Percentiles rank a stretch among this genome's conserved stretches.
Conservation (phyloP, 2,113 vertebrate species). For the Quiscalus mexicanus region DNA sequence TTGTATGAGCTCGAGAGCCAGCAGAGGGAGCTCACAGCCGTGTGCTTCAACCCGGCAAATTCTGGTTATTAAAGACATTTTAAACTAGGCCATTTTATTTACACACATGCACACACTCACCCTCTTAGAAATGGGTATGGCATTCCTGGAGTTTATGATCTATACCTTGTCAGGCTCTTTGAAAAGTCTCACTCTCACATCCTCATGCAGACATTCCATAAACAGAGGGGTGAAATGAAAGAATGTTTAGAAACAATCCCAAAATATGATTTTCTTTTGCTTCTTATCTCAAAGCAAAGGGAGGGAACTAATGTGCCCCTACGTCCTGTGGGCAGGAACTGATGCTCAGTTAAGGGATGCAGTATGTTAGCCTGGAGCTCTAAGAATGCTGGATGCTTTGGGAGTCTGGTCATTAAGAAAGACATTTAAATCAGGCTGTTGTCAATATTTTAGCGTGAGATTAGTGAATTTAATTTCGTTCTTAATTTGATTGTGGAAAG, state of each 20-base stretch:
- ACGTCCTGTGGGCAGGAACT: neutral
- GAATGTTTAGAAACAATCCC: neutral
- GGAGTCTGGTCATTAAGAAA: neutral
- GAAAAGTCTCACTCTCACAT: neutral
- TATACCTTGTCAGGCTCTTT: neutral
- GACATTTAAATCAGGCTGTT: neutral
- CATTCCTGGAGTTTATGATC: neutral
- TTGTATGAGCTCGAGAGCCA: neutral
- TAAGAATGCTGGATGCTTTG: neutral
- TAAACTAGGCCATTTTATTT: slow-evolving; percentile 54
- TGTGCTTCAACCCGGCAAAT: neutral
- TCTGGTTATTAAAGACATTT: neutral
- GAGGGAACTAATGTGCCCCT: neutral
- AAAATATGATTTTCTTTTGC: neutral
- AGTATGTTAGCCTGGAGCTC: neutral
- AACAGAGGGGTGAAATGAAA: neutral
- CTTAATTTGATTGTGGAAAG: neutral
- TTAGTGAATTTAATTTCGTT: neutral
- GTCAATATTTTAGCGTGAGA: neutral
- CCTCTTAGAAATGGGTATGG: neutral
- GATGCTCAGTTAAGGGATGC: neutral
- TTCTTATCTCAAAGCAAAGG: neutral
- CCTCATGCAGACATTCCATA: neutral
- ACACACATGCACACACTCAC: neutral
- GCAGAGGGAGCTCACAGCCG: slow-evolving; percentile 57